Conservation (phyloP, 1,140 invertebrate species). For the Thaumatotibia leucotreta region DNA sequence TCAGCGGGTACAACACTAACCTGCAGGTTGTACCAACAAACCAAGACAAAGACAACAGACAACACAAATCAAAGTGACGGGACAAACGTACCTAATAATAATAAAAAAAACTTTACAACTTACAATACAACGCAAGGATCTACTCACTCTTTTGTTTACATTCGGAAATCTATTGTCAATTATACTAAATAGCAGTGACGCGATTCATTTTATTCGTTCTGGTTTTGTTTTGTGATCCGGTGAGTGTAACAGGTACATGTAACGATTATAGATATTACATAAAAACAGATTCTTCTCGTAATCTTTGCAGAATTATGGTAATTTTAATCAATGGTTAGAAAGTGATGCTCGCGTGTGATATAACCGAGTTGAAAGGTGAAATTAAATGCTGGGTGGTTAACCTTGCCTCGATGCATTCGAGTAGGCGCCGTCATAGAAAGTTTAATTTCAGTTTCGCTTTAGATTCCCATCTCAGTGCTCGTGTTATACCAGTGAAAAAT, state of each 20-base stretch:
- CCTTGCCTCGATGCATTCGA: slow-evolving; percentile 32
- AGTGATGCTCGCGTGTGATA: slow-evolving; percentile 52
- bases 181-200: neutral
- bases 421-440: slow-evolving; percentile 46
- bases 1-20: neutral
- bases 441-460: slow-evolving; percentile 42
- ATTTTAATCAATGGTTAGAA: slow-evolving; percentile 44
- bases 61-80: neutral
- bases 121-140: neutral
- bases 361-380: slow-evolving; percentile 68
- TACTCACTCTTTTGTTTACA: neutral
- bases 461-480: slow-evolving; percentile 19
- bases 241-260: neutral
- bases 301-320: slow-evolving; percentile 7
- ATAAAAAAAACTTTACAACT: neutral
- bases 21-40: neutral
- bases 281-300: slow-evolving; percentile 9
- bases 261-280: neutral
- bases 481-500: slow-evolving; percentile 12
- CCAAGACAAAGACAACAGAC: no score
- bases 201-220: neutral
- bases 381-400: slow-evolving; percentile 54
- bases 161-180: neutral
- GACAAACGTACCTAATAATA: no score
- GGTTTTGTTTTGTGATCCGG: neutral